These are phyloP conservation scores for Eriocheir sinensis DNA, from an alignment of 1,140 invertebrate species.

Conservation along the genomic window DNA sequence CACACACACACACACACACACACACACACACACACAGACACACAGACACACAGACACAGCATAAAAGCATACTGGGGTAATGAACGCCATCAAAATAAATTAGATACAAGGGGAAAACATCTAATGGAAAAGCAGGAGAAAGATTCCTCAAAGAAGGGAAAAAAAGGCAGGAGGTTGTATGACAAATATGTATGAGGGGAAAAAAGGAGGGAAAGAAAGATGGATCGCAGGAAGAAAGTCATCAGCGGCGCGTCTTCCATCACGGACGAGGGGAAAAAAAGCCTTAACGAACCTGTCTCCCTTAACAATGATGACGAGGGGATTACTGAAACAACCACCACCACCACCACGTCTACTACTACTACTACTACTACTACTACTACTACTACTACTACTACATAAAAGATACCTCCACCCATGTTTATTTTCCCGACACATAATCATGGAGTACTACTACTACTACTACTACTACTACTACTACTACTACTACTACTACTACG, in stretches of 20 bases:
- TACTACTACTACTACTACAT: not conserved
- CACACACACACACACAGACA: no score
- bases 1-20: no score
- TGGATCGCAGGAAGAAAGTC: conserved; percentile 1
- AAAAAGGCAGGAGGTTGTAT: not conserved
- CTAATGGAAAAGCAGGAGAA: not conserved
- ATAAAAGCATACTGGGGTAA: not conserved
- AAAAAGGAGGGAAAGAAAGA: not conserved
- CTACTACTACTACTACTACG: not conserved
- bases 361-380: conserved; percentile 8
- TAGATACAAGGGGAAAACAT: not conserved
- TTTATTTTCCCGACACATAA: no score
- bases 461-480: conserved; percentile 6
- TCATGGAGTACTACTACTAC: no score
- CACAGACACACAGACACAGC: no score
- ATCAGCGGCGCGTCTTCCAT: not conserved
- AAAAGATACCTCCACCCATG: no score
- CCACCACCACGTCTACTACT: not conserved
- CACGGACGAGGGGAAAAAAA: not conserved
- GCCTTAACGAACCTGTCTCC: not conserved
- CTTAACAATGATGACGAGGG: not conserved
- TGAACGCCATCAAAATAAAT: not conserved
- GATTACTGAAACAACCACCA: no score
- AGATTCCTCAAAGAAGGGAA: not conserved
- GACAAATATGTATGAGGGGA: not conserved